Base-by-base conservation (phyloP, 2,888 invertebrate genomes). In the Aphodius granarius region DNA sequence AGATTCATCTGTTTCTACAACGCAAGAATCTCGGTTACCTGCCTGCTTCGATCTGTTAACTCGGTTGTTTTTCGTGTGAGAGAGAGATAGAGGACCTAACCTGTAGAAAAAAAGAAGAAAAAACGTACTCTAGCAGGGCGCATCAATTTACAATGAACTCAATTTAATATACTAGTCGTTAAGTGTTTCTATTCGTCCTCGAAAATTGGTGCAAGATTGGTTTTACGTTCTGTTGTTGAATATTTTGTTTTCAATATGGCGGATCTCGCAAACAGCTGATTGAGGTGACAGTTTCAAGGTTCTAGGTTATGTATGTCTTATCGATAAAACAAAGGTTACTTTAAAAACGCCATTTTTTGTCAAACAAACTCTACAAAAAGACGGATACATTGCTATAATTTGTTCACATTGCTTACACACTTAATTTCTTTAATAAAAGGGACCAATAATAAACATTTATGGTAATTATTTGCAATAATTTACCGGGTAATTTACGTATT, bases 1-100 rank as follows among this genome's bases (percentile, higher is more conserved):
- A 97, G 88, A 94, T 97, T 75, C 95, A 96, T 85, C 91, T 95
- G 83, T 97, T 95, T 88, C 90, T 97, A 80, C 91, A 91, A 79
- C 85, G 91, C 76, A 94, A 94, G 89, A 91, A 92, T 79, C 88
- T 93, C 79, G 92, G 92, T 65, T 91, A 89, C 85, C 89, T 91
- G 79, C 91, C 91, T 9, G 89, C 88, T 3, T 84, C 84, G 22
- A 81, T 82, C 78, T 81, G 73, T 73, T 73, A 73, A 73, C 73
- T 23, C 68, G 20, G 20, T 21, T 20, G 68, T 21, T n/a, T 68
- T 68, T 43, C 43, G 43, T 43, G 43, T 43, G 43, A 43, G 43
- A 43, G 43, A 43, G 43, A 43, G 43, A 43, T n/a, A n/a, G n/a
- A n/a, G n/a, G 43, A 43, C 43, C 43, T 43, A 43, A 43, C 43